Evolutionary conservation across 2,888 invertebrate genomes (phyloP), one percentile per base, ranked within the genome.

Genomic region (Linnaemya tessellans): DNA sequence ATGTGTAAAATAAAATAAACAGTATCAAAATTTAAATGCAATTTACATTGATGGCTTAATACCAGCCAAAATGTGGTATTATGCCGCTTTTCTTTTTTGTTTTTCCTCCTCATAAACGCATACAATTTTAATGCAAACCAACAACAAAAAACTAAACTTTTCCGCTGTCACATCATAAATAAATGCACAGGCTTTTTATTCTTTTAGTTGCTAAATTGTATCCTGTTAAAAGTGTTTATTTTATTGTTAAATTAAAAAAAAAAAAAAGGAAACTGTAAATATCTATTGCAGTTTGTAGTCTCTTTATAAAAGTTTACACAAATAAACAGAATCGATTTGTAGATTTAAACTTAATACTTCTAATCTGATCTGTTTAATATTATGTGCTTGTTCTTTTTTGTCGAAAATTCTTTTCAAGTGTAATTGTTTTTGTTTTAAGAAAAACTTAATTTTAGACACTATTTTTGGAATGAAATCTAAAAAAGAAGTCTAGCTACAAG

Each of bases 161-260:
- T 54, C 41, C 51, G 51, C 41, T 46, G 64, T 54, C 79, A 71
- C 64, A 71, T 79, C 11, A 71, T 64, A 64, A 79, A 70, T 79
- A 46, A 41, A 51, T 18, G 15, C 46, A 46, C 30, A 5, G 30
- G 30, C 5, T 30, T 30, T 30, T 30, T 30, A 3, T n/a, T 46
- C 5, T 46, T 43, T 43, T 43, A 15, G 15, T 13, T 13, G 13
- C n/a, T 4, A n/a, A 7, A 46, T 46, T 15, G 18, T n/a, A 49
- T 49, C 49, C 5, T n/a, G 49, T 1, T 18, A 8, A 18, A 49
- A 49, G 49, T 49, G 18, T 49, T 49, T 49, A 18, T 49, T 49
- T 49, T 46, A 46, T 46, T 46, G 46, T n/a, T 15, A 49, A 8
- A 8, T 1, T 18, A 13, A 15, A 43, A 4, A 43, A 43, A 13